Evolutionary conservation across 2,888 invertebrate genomes (phyloP).

Genomic region (Aleiodes testaceus): DNA sequence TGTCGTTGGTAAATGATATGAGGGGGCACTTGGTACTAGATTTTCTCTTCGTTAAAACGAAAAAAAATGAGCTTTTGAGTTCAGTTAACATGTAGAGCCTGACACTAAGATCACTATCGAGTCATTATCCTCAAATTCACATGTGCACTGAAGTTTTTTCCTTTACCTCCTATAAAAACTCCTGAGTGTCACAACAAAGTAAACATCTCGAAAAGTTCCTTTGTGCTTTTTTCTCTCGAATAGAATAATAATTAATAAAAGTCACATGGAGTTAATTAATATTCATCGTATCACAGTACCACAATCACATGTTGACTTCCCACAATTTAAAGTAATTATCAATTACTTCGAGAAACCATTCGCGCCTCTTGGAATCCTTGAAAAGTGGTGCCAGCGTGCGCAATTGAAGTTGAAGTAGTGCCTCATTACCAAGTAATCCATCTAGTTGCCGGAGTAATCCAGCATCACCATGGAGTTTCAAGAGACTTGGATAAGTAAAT

Average conservation of each 20-base stretch:
- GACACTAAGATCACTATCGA: constrained; percentile 18
- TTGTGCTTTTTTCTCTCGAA: too few species aligned
- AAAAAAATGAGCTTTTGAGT: constrained; percentile 15
- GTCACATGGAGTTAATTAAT: constrained; percentile 1
- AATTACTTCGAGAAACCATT: constrained; percentile 91
- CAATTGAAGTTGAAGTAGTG: constrained; percentile 86
- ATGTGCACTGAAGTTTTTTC: neutral
- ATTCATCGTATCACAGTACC: neutral
- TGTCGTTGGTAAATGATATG: constrained; percentile 35
- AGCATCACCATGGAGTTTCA: constrained; percentile 88
- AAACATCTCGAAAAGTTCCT: too few species aligned
- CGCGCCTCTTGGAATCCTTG: constrained; percentile 81
- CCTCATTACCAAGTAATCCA: constrained; percentile 85
- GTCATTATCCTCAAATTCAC: constrained; percentile 8
- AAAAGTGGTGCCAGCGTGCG: constrained; percentile 86
- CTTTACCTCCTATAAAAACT: too few species aligned
- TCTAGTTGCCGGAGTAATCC: constrained; percentile 82
- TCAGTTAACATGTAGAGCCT: constrained; percentile 1
- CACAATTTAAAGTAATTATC: constrained; percentile 92
- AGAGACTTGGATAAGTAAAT: constrained; percentile 85
- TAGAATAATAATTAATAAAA: neutral
- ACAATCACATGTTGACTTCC: constrained; percentile 88
- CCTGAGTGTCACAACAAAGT: too few species aligned
- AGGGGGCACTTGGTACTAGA: constrained; percentile 7
- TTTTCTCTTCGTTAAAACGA: neutral